Evolutionary conservation across 2,888 invertebrate species (phyloP).

Genomic region (Aproaerema taeniolella): DNA sequence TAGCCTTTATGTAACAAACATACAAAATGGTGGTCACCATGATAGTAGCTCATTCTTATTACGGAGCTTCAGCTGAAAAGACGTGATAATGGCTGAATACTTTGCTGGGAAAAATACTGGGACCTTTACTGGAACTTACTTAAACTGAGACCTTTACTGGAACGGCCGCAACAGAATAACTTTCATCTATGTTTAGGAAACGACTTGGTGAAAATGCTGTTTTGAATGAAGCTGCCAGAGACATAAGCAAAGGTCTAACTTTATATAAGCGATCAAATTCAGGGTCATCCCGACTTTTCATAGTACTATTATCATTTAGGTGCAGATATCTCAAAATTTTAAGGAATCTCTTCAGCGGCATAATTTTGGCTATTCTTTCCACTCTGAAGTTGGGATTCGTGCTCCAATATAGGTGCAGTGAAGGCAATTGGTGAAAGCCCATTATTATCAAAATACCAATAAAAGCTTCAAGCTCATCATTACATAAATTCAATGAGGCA

Average conservation of each 20-base stretch:
- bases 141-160: too few species aligned
- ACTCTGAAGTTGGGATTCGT: background rate
- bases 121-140: too few species aligned
- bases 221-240: background rate
- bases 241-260: slow-evolving; percentile 3
- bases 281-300: slow-evolving; percentile 1
- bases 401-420: background rate
- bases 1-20: too few species aligned
- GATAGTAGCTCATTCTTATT: too few species aligned
- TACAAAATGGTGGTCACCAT: too few species aligned
- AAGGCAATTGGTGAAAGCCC: slow-evolving; percentile 3
- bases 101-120: too few species aligned
- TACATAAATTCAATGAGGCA: too few species aligned
- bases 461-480: too few species aligned
- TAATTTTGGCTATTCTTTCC: slow-evolving; percentile 3
- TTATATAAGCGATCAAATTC: slow-evolving; percentile 8
- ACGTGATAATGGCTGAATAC: too few species aligned
- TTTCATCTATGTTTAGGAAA: slow-evolving; percentile 7
- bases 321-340: slow-evolving; percentile 6
- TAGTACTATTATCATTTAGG: slow-evolving; percentile 8
- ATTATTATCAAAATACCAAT: slow-evolving; percentile 11
- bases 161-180: too few species aligned
- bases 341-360: slow-evolving; percentile 6
- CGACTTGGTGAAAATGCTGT: slow-evolving; percentile 4
- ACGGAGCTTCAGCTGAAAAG: too few species aligned